phyloP scores from a whole-genome alignment of 2,888 invertebrate species.

The Athalia rosae region DNA sequence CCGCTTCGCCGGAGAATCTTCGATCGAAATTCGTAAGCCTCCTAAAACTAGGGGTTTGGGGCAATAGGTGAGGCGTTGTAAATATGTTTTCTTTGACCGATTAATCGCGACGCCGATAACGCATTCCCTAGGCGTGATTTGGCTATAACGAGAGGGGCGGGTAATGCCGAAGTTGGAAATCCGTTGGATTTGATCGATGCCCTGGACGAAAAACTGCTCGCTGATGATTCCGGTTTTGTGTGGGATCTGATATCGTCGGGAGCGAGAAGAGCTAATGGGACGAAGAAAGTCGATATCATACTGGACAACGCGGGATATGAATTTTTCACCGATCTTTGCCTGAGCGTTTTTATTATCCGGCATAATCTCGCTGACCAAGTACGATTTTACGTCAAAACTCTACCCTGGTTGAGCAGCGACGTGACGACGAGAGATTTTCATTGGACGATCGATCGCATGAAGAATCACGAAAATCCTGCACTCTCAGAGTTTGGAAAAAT shows the following conservation, averaged over 20 bases:
- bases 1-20: conserved; percentile 68
- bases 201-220: conserved; percentile 78
- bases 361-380: conserved; percentile 80
- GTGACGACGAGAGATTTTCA: conserved; percentile 85
- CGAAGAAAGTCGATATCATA: conserved; percentile 79
- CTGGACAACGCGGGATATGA: conserved; percentile 97
- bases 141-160: conserved; percentile 86
- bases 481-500: conserved; percentile 75
- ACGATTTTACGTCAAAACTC: conserved; percentile 88
- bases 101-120: background rate
- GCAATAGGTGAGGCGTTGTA: conserved; percentile 79
- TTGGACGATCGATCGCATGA: conserved; percentile 79
- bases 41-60: conserved; percentile 89
- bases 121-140: conserved; percentile 83
- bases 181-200: conserved; percentile 76
- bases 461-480: conserved; percentile 54
- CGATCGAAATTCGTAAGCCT: conserved; percentile 77
- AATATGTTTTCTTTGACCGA: no score
- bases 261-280: conserved; percentile 66
- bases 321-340: conserved; percentile 89
- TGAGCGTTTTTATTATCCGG: conserved; percentile 86
- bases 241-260: conserved; percentile 74
- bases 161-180: conserved; percentile 76
- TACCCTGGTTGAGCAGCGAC: conserved; percentile 98
- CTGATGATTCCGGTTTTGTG: conserved; percentile 77